Evolutionary conservation across 2,888 invertebrate genomes (phyloP), one percentile per base, ranked within the genome.

Genomic region (Syrphus vitripennis): DNA sequence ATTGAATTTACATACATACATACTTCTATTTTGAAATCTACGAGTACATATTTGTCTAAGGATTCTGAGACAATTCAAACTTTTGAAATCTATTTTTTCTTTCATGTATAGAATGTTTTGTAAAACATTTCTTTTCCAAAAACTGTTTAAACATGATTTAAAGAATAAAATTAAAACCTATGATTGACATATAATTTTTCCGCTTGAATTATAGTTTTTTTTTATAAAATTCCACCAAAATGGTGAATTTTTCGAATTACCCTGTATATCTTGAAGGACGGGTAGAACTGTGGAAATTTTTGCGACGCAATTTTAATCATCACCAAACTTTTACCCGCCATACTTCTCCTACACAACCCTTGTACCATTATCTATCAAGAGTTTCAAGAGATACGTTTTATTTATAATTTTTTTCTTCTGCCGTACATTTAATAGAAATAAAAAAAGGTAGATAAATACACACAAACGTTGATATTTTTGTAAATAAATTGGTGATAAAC

Each of bases 401-500:
- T 63, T 42, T 63, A 16, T 63, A 19, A 31, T 45, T 31, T 57
- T 63, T 65, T 63, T 26, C 19, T 45, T 65, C 29, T 65, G 63
- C 63, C 45, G 45, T 45, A 42, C 3, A 42, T 16, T 26, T 61
- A 2, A 16, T 42, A 63, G 26, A 63, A 42, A 42, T 61, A 61
- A 61, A 61, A 29, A 63, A 63, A 42, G 37, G 14, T 19, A 63
- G 14, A 19, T 34, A 34, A 2, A 19, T 9, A 57, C 1, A 34
- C 16, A 34, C 19, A 21, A 21, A 19, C 21, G 48, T n/a, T 10
- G 21, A 19, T 59, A 21, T 57, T 31, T 65, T 29, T 65, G 19
- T 65, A 16, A 26, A 45, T 26, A 65, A 45, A 45, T 42, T 31
- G 63, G 48, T 37, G 50, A 74, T 80, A 75, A 80, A 75, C 69